Conservation (phyloP, 1,140 invertebrate genomes). For the Diorhabda elongata region DNA sequence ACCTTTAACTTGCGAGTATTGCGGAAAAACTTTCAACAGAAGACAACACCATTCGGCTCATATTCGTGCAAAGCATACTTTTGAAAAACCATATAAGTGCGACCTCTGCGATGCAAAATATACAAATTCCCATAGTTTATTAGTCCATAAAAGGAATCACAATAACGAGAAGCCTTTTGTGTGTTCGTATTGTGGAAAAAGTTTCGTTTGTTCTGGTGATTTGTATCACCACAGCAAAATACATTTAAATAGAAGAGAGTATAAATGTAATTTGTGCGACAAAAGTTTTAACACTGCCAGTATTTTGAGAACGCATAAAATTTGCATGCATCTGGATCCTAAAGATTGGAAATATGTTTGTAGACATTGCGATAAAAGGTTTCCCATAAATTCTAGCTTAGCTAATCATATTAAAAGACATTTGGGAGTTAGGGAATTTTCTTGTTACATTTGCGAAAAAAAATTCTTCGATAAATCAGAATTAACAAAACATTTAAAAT, state of each 20-base stretch:
- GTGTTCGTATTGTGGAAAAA: slow-evolving; percentile 30
- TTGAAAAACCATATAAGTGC: slow-evolving; percentile 34
- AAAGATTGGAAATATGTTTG: slow-evolving; percentile 33
- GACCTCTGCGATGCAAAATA: slow-evolving; percentile 30
- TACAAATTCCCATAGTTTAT: slow-evolving; percentile 28
- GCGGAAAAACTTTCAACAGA: slow-evolving; percentile 31
- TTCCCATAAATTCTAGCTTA: slow-evolving; percentile 30
- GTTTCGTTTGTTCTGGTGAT: slow-evolving; percentile 30
- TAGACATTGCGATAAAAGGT: slow-evolving; percentile 25
- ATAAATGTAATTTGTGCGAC: slow-evolving; percentile 28
- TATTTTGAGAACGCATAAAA: slow-evolving; percentile 31
- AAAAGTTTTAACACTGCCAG: slow-evolving; percentile 33
- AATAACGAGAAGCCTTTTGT: slow-evolving; percentile 33
- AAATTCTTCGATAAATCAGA: slow-evolving; percentile 97
- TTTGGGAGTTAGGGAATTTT: slow-evolving; percentile 25
- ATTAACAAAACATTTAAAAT: slow-evolving; percentile 92
- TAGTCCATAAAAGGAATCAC: slow-evolving; percentile 32
- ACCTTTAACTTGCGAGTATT: slow-evolving; percentile 30
- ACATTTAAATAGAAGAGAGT: slow-evolving; percentile 32
- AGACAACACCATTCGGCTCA: slow-evolving; percentile 31
- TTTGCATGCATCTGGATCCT: slow-evolving; percentile 30
- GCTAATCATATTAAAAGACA: slow-evolving; percentile 28
- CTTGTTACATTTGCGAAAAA: slow-evolving; percentile 93
- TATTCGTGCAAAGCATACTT: slow-evolving; percentile 31
- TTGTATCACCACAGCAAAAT: slow-evolving; percentile 34